These are phyloP conservation scores for Silurus glanis DNA, from an alignment of 2,113 vertebrate species.

Conservation along the genomic window DNA sequence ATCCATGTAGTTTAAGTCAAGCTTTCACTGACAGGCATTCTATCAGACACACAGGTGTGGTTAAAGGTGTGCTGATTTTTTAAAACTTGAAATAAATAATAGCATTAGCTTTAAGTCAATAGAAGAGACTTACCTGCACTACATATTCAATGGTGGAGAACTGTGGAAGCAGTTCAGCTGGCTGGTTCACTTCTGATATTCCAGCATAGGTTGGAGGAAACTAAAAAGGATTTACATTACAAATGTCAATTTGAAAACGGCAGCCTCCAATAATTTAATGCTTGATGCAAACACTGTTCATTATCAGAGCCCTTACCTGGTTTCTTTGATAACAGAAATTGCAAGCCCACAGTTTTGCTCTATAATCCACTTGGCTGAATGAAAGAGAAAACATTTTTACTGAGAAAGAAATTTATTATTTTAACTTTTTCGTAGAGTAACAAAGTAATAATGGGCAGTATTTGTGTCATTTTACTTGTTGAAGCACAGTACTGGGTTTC, in stretches of 20 bases:
- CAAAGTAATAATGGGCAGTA: neutral
- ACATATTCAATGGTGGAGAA: constrained; percentile 99
- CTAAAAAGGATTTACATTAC: constrained; percentile 64
- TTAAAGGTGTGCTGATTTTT: neutral
- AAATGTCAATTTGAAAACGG: neutral
- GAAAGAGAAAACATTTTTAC: constrained; percentile 48
- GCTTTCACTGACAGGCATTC: neutral
- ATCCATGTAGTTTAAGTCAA: neutral
- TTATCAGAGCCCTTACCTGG: constrained; percentile 76
- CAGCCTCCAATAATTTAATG: neutral
- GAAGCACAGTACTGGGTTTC: neutral
- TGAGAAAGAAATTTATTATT: neutral
- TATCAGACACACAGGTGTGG: neutral
- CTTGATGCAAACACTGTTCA: neutral
- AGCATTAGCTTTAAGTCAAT: neutral
- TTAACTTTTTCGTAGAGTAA: neutral
- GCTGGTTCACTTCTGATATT: constrained; percentile 96
- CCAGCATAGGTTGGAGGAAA: constrained; percentile 96
- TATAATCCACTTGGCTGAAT: constrained; percentile 95
- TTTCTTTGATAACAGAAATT: constrained; percentile 99
- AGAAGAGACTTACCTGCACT: constrained; percentile 82
- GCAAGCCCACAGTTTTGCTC: constrained; percentile 98
- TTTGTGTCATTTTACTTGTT: neutral
- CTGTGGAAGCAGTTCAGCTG: constrained; percentile 93
- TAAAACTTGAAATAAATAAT: neutral